Evolutionary conservation across 1,140 invertebrate genomes (phyloP), one percentile per base, ranked within the genome.

Genomic region (Zaprionus gabonicus): DNA sequence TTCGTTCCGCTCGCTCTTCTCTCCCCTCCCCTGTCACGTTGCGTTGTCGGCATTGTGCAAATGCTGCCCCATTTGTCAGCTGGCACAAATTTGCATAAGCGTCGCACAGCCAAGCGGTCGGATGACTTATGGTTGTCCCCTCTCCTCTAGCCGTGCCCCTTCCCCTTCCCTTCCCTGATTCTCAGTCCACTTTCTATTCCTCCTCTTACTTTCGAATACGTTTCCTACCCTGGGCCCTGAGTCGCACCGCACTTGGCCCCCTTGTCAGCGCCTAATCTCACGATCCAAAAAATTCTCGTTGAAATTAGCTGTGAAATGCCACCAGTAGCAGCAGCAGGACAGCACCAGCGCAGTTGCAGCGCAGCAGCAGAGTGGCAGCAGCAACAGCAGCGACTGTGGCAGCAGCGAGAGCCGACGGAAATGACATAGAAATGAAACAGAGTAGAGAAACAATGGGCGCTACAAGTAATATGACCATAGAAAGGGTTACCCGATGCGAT

Each of bases 21-120:
- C 20, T 23, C 44, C 17, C 36, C 60, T 27, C 23, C 44, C 17
- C 60, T 34, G 44, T 23, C 27, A 46, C 36, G 34, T 55, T 71
- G 69, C 51, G 51, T 66, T 74, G 74, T 63, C 51, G 77, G 81
- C 78, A 88, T 87, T 87, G 84, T 87, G 84, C 84, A 87, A 87
- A 87, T 87, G 81, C 84, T 88, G 84, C 82, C 84, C 84, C 84
- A 87, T 87, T 87, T 87, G 84, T 87, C 84, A 87, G 84, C 78
- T 87, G 84, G 71, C 84, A 87, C 84, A 87, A 87, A 87, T 87
- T 87, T 87, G 84, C 84, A 87, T 87, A 87, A 87, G 84, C 84
- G 84, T 51, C 84, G 81, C 76, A 75, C 76, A 76, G 80, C 64
- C 80, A 83, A 87, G 77, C 84, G 78, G 80, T 87, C 78, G 84